Base-by-base conservation (phyloP, 2,888 invertebrate species). In the Pogonocherus hispidulus region DNA sequence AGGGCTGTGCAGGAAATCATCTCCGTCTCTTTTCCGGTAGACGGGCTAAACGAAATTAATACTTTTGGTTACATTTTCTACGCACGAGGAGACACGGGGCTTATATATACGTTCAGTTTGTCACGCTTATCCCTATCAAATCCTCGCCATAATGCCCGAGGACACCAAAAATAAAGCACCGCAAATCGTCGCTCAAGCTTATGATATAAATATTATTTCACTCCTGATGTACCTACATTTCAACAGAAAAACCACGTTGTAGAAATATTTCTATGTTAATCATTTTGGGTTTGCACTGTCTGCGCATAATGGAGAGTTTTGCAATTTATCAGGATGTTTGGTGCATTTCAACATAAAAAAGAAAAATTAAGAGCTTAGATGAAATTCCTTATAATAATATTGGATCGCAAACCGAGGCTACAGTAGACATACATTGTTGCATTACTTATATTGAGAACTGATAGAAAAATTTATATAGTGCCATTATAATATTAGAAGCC, bases 101-200 rank as follows among this genome's bases (percentile, higher is more conserved):
- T 52, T 52, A 52, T 32, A 52, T 20, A 49, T 27, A 32, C 52
- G 32, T 52, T 52, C 52, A 52, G 52, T 52, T 52, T 52, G 52
- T 52, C 52, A 52, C 32, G 52, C 32, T 52, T 52, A 52, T 52
- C 52, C 52, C 19, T 20, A 32, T 52, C 52, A 27, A 27, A 52
- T 52, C 32, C 52, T 14, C 32, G 16, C 14, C 18, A 18, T 32
- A 52, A 52, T 18, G 52, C 32, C 52, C 41, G 41, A 32, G 16
- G 32, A 32, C 32, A 52, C 32, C 22, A 18, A 52, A 52, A 52
- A 18, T 9, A 52, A 52, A 52, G 52, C 52, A 52, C 32, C 19
- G 52, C 18, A 52, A 51, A 52, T 32, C 19, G 16, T 52, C 32
- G 27, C 19, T 32, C 22, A 4, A 11, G 51, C 14, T 51, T 22